phyloP scores from a whole-genome alignment of 2,797 vertebrate genomes.

The Alcedo quadribrachys region DNA sequence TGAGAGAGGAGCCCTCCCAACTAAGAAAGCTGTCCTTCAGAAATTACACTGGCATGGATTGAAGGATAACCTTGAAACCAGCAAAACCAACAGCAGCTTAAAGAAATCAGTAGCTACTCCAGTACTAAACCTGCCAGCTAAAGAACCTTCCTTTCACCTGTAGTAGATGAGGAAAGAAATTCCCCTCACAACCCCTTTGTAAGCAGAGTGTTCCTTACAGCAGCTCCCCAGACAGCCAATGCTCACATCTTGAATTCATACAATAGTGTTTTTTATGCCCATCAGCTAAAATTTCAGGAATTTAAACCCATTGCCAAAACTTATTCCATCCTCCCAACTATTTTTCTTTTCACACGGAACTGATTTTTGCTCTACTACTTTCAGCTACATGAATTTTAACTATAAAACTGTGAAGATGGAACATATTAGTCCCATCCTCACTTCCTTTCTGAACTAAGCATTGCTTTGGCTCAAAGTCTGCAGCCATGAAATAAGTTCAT shows the following conservation, averaged over 20 bases:
- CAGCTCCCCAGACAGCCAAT: background rate
- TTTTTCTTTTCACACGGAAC: background rate
- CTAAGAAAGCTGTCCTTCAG: background rate
- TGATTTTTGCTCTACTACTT: background rate
- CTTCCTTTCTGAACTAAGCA: background rate
- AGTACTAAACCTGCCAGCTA: background rate
- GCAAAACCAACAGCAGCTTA: background rate
- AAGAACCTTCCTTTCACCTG: background rate
- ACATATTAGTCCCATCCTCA: background rate
- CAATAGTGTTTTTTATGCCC: background rate
- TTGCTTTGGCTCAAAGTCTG: background rate
- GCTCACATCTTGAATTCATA: conserved; percentile 7
- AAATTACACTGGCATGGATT: background rate
- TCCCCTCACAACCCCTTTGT: background rate
- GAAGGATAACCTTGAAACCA: background rate
- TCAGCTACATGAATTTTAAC: background rate
- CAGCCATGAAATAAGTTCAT: background rate
- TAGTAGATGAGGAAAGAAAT: background rate
- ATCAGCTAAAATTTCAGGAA: conserved; percentile 31
- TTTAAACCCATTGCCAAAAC: background rate
- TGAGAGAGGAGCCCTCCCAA: background rate
- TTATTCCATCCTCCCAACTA: background rate
- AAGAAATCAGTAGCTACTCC: background rate
- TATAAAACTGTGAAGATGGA: background rate
- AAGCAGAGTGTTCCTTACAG: background rate